Evolutionary conservation across 2,113 vertebrate species (phyloP).

Genomic region (Zonotrichia leucophrys): DNA sequence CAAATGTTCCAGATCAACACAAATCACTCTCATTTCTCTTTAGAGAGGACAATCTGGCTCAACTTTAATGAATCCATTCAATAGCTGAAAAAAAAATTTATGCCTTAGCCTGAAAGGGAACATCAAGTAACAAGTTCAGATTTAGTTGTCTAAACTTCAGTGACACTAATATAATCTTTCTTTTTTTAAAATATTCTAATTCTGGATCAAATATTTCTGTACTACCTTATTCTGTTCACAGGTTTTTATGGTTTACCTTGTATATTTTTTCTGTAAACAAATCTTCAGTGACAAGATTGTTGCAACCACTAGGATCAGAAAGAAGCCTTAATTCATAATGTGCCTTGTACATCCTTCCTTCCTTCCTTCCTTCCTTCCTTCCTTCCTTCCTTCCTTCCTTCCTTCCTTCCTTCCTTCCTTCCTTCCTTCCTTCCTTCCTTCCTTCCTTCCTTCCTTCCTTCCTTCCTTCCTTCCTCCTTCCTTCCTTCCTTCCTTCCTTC

Average conservation of each 20-base stretch:
- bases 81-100: not conserved
- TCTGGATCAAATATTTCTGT: not conserved
- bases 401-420: not conserved
- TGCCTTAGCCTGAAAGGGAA: not conserved
- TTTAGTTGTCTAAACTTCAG: not conserved
- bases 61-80: not conserved
- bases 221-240: not conserved
- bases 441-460: not conserved
- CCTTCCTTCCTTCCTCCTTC: not conserved
- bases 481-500: not conserved
- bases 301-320: not conserved
- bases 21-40: not conserved
- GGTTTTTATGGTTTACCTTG: not conserved
- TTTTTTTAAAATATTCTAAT: not conserved
- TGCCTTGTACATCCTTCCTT: not conserved
- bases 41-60: not conserved
- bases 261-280: not conserved
- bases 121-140: not conserved
- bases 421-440: not conserved
- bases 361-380: not conserved
- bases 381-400: not conserved
- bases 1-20: not conserved
- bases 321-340: not conserved
- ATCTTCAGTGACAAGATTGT: not conserved
- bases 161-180: not conserved